Conservation (phyloP, 2,888 invertebrate species). For the Mantis religiosa region DNA sequence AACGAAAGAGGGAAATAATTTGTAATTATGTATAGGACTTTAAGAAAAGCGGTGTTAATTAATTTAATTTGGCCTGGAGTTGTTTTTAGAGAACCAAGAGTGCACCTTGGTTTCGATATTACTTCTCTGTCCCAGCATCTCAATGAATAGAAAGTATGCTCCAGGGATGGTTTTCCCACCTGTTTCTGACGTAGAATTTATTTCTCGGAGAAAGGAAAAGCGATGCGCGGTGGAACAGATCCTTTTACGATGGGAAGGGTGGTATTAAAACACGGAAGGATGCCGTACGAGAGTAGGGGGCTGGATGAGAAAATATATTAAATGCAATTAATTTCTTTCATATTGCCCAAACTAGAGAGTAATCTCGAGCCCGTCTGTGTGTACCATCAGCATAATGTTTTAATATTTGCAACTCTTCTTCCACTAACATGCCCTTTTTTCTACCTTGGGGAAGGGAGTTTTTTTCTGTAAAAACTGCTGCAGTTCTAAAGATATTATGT, state of each 20-base stretch:
- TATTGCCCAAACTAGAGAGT: neutral
- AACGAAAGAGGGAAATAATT: constrained; percentile 19
- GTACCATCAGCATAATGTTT: constrained; percentile 28
- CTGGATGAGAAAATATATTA: constrained; percentile 17
- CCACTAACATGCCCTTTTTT: neutral
- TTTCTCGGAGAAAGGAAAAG: constrained; percentile 9
- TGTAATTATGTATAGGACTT: constrained; percentile 30
- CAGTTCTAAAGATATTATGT: neutral
- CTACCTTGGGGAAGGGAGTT: neutral
- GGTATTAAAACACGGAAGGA: neutral
- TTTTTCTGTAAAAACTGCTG: neutral
- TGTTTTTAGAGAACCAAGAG: constrained; percentile 19
- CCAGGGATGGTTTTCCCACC: constrained; percentile 9
- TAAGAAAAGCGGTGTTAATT: constrained; percentile 29
- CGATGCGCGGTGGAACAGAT: neutral
- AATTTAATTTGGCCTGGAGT: constrained; percentile 27
- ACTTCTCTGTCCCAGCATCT: neutral
- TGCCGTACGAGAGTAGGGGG: neutral
- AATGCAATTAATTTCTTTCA: constrained; percentile 28
- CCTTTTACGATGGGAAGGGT: constrained; percentile 9
- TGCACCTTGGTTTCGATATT: neutral
- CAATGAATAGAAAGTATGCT: neutral
- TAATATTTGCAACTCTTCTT: constrained; percentile 23
- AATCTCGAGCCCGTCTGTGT: neutral
- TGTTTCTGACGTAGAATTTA: constrained; percentile 21